phyloP scores from a whole-genome alignment of 2,797 vertebrate genomes.

The Oreochromis grahami region DNA sequence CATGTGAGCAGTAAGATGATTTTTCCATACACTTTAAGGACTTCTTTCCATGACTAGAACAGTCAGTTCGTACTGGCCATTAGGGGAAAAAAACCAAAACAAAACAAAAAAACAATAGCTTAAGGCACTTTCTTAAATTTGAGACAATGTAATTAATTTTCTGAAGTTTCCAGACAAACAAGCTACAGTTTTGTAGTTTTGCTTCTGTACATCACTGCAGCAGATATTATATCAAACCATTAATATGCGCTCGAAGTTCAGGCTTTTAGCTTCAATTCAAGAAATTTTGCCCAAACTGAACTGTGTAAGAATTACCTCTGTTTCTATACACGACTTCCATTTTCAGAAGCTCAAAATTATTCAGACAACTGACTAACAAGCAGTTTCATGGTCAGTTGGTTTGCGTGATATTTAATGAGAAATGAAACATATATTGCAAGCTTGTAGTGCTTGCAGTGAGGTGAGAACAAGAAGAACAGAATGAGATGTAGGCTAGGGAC shows the following conservation, averaged over 20 bases:
- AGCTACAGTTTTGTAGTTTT: not conserved
- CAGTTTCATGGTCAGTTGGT: not conserved
- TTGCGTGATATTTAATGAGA: not conserved
- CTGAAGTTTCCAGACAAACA: accelerated
- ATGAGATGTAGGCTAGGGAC: not conserved
- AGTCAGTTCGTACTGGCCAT: not conserved
- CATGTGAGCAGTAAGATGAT: not conserved
- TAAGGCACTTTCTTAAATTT: too few relatives aligned
- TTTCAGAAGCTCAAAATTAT: not conserved
- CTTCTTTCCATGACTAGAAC: not conserved
- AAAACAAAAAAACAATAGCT: too few relatives aligned
- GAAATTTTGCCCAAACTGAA: not conserved
- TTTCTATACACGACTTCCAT: not conserved
- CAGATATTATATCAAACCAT: not conserved
- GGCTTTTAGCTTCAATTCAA: not conserved
- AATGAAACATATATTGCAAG: not conserved
- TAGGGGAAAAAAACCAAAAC: too few relatives aligned
- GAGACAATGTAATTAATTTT: not conserved
- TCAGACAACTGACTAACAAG: not conserved
- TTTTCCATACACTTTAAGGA: not conserved
- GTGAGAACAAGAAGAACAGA: not conserved
- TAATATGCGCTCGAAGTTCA: not conserved
- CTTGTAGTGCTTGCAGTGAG: not conserved
- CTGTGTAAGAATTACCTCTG: not conserved
- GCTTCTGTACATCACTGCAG: not conserved